Evolutionary conservation across 2,797 vertebrate genomes (phyloP).

Genomic region (Sternarchorhynchus goeldii): DNA sequence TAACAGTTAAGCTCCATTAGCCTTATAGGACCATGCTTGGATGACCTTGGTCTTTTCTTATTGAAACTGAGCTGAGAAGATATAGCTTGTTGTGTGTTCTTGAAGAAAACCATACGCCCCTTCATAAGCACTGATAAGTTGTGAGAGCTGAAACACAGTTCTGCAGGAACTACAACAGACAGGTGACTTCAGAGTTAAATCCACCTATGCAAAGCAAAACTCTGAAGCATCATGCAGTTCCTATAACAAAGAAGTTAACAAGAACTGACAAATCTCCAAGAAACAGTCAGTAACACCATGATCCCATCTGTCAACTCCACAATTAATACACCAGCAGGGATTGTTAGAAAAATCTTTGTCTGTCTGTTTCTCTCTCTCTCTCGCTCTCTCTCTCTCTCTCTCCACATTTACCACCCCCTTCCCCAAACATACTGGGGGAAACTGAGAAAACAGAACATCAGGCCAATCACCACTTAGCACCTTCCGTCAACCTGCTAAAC

Average conservation of each 20-base stretch:
- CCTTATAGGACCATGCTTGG: neutral
- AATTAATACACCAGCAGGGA: slow-evolving; percentile 47
- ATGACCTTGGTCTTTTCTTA: slow-evolving; percentile 27
- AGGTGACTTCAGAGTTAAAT: neutral
- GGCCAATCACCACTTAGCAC: slow-evolving; percentile 49
- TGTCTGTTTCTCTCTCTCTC: neutral
- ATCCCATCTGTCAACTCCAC: slow-evolving; percentile 48
- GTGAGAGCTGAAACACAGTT: too few relatives aligned
- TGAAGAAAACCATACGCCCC: too few relatives aligned
- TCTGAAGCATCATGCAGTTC: neutral
- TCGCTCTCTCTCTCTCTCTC: neutral
- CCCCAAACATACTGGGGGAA: slow-evolving; percentile 29
- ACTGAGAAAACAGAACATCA: slow-evolving; percentile 47
- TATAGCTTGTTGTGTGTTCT: too few relatives aligned
- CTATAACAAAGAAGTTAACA: slow-evolving; percentile 31
- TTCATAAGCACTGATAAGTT: too few relatives aligned
- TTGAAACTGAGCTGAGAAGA: too few relatives aligned
- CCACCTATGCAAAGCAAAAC: neutral
- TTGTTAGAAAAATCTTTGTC: slow-evolving; percentile 14
- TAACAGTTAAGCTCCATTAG: neutral
- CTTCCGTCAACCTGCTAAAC: slow-evolving; percentile 57
- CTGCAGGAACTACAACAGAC: too few relatives aligned
- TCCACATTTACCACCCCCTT: slow-evolving; percentile 2
- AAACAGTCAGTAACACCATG: slow-evolving; percentile 45
- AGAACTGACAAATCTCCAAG: slow-evolving; percentile 37